Evolutionary conservation across 1,140 invertebrate genomes (phyloP).

Genomic region (Pemphigus obesinymphae): DNA sequence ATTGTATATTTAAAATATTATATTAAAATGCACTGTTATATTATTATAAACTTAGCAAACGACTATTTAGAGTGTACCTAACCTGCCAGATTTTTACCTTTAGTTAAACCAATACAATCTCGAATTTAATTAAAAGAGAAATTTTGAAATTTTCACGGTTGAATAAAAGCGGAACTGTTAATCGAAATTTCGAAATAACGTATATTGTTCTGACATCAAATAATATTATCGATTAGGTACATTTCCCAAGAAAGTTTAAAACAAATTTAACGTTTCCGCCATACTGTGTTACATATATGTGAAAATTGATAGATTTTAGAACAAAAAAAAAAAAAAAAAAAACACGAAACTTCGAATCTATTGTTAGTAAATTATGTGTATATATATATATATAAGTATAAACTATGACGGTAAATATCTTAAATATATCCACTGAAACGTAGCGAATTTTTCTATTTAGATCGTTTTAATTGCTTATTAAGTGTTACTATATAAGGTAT

Average conservation of each 20-base stretch:
- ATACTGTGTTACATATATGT: too few relatives aligned
- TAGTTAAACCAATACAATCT: too few relatives aligned
- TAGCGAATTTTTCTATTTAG: neutral
- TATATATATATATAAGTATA: neutral
- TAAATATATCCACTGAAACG: neutral
- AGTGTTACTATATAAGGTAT: neutral
- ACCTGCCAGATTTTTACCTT: too few relatives aligned
- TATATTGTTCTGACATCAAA: neutral
- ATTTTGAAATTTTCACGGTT: neutral
- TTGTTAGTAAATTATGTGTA: neutral
- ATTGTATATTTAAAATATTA: too few relatives aligned
- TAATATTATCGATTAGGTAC: neutral
- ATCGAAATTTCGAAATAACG: neutral
- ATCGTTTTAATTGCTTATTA: neutral
- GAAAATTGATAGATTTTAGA: neutral
- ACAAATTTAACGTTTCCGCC: neutral
- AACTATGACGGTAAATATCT: neutral
- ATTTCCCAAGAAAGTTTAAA: slow-evolving; percentile 14
- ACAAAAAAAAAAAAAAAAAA: neutral
- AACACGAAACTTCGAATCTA: neutral
- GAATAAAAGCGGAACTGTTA: neutral
- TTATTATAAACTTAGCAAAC: too few relatives aligned
- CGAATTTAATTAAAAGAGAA: neutral
- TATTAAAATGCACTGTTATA: too few relatives aligned
- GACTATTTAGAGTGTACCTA: too few relatives aligned